Percentiles rank a stretch among this genome's conserved stretches.
These are phyloP conservation scores for Leptopilina myrica DNA, from an alignment of 2,888 invertebrate species.

Conservation along the genomic window DNA sequence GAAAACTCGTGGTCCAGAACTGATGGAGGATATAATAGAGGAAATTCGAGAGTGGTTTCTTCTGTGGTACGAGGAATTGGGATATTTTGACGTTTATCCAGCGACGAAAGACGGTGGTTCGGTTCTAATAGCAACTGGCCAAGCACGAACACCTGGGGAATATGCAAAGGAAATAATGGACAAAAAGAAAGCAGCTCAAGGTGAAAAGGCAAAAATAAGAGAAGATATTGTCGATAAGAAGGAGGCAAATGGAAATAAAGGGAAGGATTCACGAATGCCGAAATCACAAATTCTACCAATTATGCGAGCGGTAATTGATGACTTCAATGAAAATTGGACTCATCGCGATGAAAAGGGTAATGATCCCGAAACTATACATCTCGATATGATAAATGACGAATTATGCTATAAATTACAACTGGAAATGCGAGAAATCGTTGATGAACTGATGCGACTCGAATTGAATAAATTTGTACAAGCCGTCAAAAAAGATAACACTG, in stretches of 20 bases:
- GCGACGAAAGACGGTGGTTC: conserved; percentile 85
- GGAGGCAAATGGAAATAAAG: conserved; percentile 41
- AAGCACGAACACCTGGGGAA: conserved; percentile 81
- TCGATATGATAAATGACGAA: conserved; percentile 82
- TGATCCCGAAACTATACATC: conserved; percentile 81
- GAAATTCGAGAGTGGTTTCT: conserved; percentile 87
- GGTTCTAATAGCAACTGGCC: conserved; percentile 79
- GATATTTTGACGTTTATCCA: conserved; percentile 85
- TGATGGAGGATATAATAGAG: conserved; percentile 86
- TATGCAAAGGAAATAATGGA: conserved; percentile 76
- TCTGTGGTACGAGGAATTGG: conserved; percentile 80
- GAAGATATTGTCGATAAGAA: conserved; percentile 31
- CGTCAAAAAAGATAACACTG: conserved; percentile 76
- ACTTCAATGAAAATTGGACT: conserved; percentile 76
- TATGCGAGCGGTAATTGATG: conserved; percentile 56
- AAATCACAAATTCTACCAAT: conserved; percentile 57
- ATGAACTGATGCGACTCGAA: conserved; percentile 82
- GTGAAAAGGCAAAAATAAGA: conserved; percentile 43
- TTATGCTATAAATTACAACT: conserved; percentile 82
- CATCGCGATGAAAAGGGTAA: conserved; percentile 77
- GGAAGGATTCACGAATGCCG: conserved; percentile 67
- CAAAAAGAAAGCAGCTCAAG: conserved; percentile 64
- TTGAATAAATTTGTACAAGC: conserved; percentile 79
- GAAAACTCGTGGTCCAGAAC: conserved; percentile 74
- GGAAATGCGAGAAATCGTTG: conserved; percentile 84